phyloP scores from a whole-genome alignment of 92 coral and sea anemone genomes.

The Chrysogorgia sp. region DNA sequence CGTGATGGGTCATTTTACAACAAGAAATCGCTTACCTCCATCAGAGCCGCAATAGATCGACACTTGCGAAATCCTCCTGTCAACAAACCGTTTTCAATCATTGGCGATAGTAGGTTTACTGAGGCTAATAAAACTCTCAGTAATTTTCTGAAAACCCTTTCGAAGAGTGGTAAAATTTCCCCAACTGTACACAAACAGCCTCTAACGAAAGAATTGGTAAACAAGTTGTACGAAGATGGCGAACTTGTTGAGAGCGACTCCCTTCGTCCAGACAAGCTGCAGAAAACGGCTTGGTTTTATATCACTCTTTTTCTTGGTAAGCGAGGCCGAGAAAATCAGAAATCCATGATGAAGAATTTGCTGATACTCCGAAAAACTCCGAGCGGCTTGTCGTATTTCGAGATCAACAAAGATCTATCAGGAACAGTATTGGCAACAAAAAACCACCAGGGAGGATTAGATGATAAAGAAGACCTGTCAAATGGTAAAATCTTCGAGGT shows the following conservation, averaged over 20 bases:
- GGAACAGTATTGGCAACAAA: too few species aligned
- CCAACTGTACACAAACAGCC: conserved; percentile 36
- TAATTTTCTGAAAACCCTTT: conserved; percentile 34
- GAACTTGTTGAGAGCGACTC: conserved; percentile 2
- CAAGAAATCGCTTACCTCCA: too few species aligned
- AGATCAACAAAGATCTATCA: too few species aligned
- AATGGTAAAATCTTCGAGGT: too few species aligned
- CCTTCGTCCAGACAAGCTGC: neutral
- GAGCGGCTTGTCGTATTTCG: conserved; percentile 30
- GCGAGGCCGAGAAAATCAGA: conserved; percentile 43
- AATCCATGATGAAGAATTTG: conserved; percentile 8
- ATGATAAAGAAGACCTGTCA: too few species aligned
- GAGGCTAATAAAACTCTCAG: conserved; percentile 7
- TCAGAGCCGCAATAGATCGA: too few species aligned
- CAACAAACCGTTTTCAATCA: neutral
- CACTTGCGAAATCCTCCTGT: too few species aligned
- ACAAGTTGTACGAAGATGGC: conserved; percentile 16
- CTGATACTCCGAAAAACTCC: conserved; percentile 1
- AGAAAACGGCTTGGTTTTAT: conserved; percentile 36
- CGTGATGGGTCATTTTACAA: too few species aligned
- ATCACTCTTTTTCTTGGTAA: conserved; percentile 16
- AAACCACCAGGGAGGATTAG: too few species aligned
- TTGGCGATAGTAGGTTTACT: neutral
- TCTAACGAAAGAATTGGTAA: conserved; percentile 15
- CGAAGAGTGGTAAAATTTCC: conserved; percentile 23